phyloP scores from a whole-genome alignment of 2,113 vertebrate species.

The Carassius gibelio region DNA sequence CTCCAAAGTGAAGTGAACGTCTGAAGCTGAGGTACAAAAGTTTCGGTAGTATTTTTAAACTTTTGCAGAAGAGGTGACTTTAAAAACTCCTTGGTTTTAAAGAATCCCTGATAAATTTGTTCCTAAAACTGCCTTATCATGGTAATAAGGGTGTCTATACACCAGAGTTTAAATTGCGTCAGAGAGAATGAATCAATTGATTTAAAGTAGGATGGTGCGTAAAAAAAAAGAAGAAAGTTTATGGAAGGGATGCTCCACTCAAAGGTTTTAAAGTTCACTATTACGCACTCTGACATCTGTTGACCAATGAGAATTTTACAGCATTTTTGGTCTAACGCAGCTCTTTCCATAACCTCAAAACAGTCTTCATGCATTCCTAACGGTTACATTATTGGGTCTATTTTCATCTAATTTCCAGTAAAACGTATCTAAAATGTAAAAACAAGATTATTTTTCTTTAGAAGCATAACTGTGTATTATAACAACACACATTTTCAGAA shows the following conservation, averaged over 20 bases:
- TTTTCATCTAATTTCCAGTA: not conserved
- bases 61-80: slow-evolving; percentile 65
- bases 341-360: not conserved
- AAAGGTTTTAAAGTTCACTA: not conserved
- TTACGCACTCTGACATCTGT: not conserved
- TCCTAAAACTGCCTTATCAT: slow-evolving; percentile 28
- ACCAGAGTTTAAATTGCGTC: not conserved
- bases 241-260: not conserved
- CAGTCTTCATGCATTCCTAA: not conserved
- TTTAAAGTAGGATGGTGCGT: not conserved
- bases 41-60: slow-evolving; percentile 49
- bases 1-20: slow-evolving; percentile 64
- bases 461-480: not conserved
- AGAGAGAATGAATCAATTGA: not conserved
- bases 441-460: not conserved
- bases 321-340: not conserved
- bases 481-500: not conserved
- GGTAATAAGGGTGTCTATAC: slow-evolving; percentile 10
- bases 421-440: not conserved
- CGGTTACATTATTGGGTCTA: not conserved
- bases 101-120: slow-evolving; percentile 49
- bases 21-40: slow-evolving; percentile 63
- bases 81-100: slow-evolving; percentile 58
- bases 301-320: not conserved
- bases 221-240: not conserved